Evolutionary conservation across 2,888 invertebrate species (phyloP), one percentile per base, ranked within the genome.

Genomic region (Syrista parreyssii): DNA sequence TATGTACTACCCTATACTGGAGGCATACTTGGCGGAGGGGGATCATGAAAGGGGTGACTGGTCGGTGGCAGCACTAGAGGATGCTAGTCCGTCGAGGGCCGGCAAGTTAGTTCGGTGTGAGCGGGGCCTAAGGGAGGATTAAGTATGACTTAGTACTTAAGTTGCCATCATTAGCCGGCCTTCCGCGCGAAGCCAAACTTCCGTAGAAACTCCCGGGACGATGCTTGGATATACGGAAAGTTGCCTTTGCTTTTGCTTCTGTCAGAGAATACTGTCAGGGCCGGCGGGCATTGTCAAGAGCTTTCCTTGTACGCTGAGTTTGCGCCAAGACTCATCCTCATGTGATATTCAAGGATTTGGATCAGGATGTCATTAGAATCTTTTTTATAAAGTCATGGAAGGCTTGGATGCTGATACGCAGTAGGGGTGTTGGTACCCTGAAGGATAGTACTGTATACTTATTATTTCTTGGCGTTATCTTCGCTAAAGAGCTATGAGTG

Each of bases 91-190:
- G 32, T 71, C 30, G 74, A 74, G 33, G 73, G 36, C 32, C 75
- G 30, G 76, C 12, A 33, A 71, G 71, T 71, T 33, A 33, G 71
- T 69, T 76, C 68, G 33, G 71, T 31, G 68, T 71, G 77, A 75
- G 75, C 76, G 77, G 84, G 36, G 74, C 35, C 78, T 31, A 40
- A 82, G 81, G 80, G 73, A 81, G 84, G 88, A 89, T 88, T 91
- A 89, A 89, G 87, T 87, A 88, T 87, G 90, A 90, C 89, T 91
- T 90, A 90, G 87, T 89, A 86, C 86, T 88, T 86, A 89, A 90
- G 89, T 91, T 90, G 87, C 86, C 88, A 86, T 87, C 88, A 88
- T 90, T 89, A 90, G 89, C 87, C 84, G 83, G 82, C 82, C 86
- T 81, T 81, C 77, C 76, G 77, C 71, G 73, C 80, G 79, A 74